Conservation (phyloP, 2,888 invertebrate species). For the Clivina fossor region DNA sequence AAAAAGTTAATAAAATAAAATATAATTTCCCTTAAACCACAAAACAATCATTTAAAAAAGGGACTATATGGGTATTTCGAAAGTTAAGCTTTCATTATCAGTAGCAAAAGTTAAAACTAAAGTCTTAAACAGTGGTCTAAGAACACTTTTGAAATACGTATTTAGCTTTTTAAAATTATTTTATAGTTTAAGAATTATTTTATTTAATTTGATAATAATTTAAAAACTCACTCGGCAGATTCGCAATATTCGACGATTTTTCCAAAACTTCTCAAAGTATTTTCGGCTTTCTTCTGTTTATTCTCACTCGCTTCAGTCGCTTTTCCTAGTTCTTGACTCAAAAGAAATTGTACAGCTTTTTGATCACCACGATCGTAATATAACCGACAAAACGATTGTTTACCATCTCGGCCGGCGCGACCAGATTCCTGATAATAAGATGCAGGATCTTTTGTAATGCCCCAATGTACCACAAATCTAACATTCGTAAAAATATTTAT, state of each 20-base stretch:
- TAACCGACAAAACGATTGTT: slow-evolving; percentile 83
- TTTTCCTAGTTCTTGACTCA: slow-evolving; percentile 69
- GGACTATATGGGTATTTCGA: no score
- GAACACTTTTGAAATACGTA: no score
- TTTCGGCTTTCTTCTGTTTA: slow-evolving; percentile 61
- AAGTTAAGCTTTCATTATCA: no score
- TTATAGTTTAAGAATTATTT: no score
- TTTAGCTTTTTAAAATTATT: no score
- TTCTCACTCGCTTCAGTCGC: slow-evolving; percentile 54
- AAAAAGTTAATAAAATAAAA: no score
- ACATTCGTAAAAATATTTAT: no score
- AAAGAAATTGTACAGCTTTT: slow-evolving; percentile 78
- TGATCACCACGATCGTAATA: slow-evolving; percentile 85
- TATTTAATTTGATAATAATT: not conserved
- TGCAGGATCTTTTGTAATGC: slow-evolving; percentile 90
- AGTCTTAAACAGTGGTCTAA: no score
- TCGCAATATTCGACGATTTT: slow-evolving; percentile 86
- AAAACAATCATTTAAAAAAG: no score
- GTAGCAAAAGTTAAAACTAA: no score
- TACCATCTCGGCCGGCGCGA: slow-evolving; percentile 93
- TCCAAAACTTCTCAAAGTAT: slow-evolving; percentile 75
- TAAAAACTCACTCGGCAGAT: slow-evolving; percentile 63
- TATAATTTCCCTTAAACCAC: no score
- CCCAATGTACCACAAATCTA: slow-evolving; percentile 96
- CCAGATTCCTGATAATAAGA: slow-evolving; percentile 97